Percentiles rank a stretch among this genome's conserved stretches.
These are phyloP conservation scores for Hypanus sabinus DNA, from an alignment of 2,113 vertebrate species.

Conservation along the genomic window DNA sequence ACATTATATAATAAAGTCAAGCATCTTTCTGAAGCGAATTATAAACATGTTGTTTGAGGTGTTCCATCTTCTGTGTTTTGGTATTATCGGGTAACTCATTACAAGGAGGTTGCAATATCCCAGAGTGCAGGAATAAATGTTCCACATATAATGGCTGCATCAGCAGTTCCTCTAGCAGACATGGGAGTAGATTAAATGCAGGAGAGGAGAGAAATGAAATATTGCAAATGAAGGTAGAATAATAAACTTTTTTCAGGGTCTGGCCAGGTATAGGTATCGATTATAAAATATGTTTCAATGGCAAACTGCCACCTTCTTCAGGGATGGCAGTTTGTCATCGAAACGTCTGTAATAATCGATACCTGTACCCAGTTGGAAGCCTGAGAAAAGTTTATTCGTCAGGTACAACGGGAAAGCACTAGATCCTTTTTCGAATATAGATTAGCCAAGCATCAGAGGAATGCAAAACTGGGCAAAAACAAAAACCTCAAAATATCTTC, in stretches of 20 bases:
- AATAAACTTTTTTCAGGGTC: too few relatives aligned
- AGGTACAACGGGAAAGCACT: too few relatives aligned
- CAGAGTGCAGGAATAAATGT: neutral
- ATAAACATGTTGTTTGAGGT: neutral
- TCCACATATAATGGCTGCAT: neutral
- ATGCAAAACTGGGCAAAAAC: neutral
- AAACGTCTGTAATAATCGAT: too few relatives aligned
- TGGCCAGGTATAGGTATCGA: too few relatives aligned
- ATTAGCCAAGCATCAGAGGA: neutral
- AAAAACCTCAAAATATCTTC: too few relatives aligned
- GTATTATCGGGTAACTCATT: neutral
- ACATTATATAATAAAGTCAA: neutral
- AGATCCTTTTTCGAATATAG: neutral
- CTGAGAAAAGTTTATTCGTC: too few relatives aligned
- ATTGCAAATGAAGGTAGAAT: neutral
- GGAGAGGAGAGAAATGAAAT: neutral
- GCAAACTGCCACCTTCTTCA: too few relatives aligned
- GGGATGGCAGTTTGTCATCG: too few relatives aligned
- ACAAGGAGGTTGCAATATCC: neutral
- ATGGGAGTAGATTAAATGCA: neutral
- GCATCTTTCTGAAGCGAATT: slow-evolving; percentile 1
- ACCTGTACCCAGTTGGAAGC: too few relatives aligned
- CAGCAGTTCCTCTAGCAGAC: neutral
- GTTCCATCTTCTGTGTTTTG: neutral
- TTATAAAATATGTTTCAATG: too few relatives aligned